phyloP scores from a whole-genome alignment of 1,140 invertebrate genomes.

The Penaeus japonicus region DNA sequence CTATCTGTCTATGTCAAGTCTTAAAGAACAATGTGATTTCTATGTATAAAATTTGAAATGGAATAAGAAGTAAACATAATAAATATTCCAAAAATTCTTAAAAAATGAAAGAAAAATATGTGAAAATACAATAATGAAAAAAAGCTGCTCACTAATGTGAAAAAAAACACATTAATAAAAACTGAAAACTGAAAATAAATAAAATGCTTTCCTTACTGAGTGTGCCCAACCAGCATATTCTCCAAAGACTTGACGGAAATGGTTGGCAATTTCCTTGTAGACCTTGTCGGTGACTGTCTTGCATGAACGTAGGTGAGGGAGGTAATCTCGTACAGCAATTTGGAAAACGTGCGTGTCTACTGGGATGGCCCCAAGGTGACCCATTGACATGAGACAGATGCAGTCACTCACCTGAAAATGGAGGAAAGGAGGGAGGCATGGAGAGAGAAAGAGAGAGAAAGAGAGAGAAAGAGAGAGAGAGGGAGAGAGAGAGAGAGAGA shows the following conservation, averaged over 20 bases:
- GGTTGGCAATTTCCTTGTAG: constrained; percentile 83
- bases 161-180: too few relatives aligned
- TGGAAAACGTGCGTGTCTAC: constrained; percentile 97
- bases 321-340: constrained; percentile 82
- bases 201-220: constrained; percentile 71
- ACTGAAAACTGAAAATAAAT: too few relatives aligned
- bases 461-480: not conserved
- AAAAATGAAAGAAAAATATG: too few relatives aligned
- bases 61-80: not conserved
- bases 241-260: constrained; percentile 85
- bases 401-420: constrained; percentile 89
- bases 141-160: too few relatives aligned
- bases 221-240: constrained; percentile 94
- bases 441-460: not conserved
- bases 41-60: not conserved
- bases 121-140: too few relatives aligned
- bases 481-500: too few relatives aligned
- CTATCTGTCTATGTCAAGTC: not conserved
- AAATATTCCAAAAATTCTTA: not conserved
- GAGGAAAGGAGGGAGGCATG: not conserved
- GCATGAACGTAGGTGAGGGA: constrained; percentile 77
- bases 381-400: constrained; percentile 95
- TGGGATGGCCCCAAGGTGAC: constrained; percentile 87
- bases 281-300: constrained; percentile 85
- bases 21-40: not conserved